Evolutionary conservation across 2,113 vertebrate species (phyloP), one percentile per base, ranked within the genome.

Genomic region (Perccottus glenii): DNA sequence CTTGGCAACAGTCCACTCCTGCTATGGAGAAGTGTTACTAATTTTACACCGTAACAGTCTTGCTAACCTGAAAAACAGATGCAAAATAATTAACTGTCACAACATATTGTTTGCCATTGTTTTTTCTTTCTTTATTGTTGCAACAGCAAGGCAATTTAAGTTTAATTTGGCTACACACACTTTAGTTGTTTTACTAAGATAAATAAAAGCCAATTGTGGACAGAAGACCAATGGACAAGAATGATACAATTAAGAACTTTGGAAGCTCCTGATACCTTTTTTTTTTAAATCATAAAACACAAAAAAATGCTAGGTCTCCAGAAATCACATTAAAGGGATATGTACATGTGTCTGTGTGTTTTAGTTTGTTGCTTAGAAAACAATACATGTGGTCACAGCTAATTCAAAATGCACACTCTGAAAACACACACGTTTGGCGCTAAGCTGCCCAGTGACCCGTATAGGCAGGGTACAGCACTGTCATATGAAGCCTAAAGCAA

Each of bases 1-100:
- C 87, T 61, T 80, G 67, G 83, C 78, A 81, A 86, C 80, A 75
- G 60, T 64, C 67, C 67, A 62, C 47, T 47, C 10, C 5, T 32
- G 57, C 16, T 50, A 9, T 12, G 2, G 38, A 70, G 47, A 64
- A 40, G 36, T 42, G 15, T 48, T 49, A 11, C 5, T 10, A 16
- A 47, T 52, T 79, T 79, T 47, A 40, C 65, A 19, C 19, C 11
- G 35, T 58, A 77, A 81, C 60, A 56, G 2, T 63, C 63, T 55
- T 47, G 44, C 8, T 44, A 16, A 50, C 36, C 52, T 65, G 49
- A 70, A 72, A 64, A 27, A 59, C 32, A 60, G 4, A 60, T 64
- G 9, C 6, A 42, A 47, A 51, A 53, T 64, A 50, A 75, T 73
- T 68, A 43, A 46, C 45, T 59, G 33, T 64, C 45, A 57, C 49